A percentile compares a stretch with the other conserved stretches of the same genome.
Evolutionary conservation across 2,113 vertebrate species (phyloP).

Genomic region (Oreochromis niloticus): DNA sequence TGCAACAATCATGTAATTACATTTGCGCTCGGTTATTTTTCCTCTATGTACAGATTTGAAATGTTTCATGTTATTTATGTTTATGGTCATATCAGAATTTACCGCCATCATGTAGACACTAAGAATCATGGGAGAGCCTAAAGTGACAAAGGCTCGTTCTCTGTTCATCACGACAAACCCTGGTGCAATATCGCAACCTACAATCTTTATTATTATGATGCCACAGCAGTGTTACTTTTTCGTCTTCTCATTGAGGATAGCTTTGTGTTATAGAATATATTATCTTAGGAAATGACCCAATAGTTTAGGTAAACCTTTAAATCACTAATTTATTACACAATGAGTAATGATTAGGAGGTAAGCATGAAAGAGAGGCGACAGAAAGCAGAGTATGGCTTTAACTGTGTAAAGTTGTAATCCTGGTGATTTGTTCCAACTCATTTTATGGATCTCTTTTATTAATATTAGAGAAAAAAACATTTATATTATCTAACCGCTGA

Average conservation of each 20-base stretch:
- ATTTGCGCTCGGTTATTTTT: not conserved
- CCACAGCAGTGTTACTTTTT: conserved; percentile 53
- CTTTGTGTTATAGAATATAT: not conserved
- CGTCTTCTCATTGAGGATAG: not conserved
- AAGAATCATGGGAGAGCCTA: not conserved
- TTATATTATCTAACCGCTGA: not conserved
- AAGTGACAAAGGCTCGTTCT: not conserved
- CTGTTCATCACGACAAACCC: not conserved
- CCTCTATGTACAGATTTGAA: not conserved
- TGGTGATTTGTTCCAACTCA: not conserved
- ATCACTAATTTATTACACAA: not conserved
- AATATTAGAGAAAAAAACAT: not conserved
- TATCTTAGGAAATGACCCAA: not conserved
- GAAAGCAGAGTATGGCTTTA: not conserved
- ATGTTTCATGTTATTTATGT: not conserved
- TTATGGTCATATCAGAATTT: not conserved
- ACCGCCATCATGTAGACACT: not conserved
- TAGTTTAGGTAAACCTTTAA: not conserved
- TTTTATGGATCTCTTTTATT: not conserved
- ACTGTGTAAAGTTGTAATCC: not conserved
- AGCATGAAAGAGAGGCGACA: not conserved
- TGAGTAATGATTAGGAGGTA: not conserved
- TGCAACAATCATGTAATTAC: not conserved
- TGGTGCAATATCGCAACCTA: not conserved
- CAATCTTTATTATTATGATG: conserved; percentile 7